Evolutionary conservation across 2,888 invertebrate species (phyloP), one percentile per base, ranked within the genome.

Genomic region (Melangyna quadrimaculata): DNA sequence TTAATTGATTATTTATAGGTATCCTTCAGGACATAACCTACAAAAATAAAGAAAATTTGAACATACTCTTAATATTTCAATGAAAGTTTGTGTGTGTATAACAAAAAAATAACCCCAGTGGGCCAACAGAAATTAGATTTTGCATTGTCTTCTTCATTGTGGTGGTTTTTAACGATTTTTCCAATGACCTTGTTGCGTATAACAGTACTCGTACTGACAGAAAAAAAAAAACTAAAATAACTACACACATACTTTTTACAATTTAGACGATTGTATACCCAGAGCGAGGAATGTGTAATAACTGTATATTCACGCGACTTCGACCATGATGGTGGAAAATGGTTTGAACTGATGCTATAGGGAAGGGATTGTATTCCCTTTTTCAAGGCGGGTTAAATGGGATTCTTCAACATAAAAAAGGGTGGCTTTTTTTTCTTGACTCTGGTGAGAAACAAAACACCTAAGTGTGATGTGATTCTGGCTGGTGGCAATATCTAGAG

Each of bases 171-270:
- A 90, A 91, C 91, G 90, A 91, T 91, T 91, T 91, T 91, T 91
- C 91, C 92, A 91, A 90, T 92, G 92, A 92, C 92, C 92, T 92
- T 92, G 92, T 91, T 92, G 91, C 90, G 90, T 91, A 90, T 89
- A 87, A 87, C 82, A 84, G 70, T 88, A 65, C 88, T 88, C 37
- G 57, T 72, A 72, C 43, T 45, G 51, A 63, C 9, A 19, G 35
- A 35, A 59, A 63, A 61, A 61, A 24, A 27, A 40, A 32, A 74
- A 78, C 35, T 55, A 35, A 70, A 84, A 71, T 74, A 77, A 45
- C 32, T 43, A 71, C 40, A 75, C 74, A 37, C 22, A 59, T 45
- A 37, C 24, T 37, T 19, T 59, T 19, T 59, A 57, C 35, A 22
- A 63, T 45, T 43, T 43, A 12, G 29, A 57, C 10, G n/a, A 32